Evolutionary conservation across 2,797 vertebrate genomes (phyloP).

Genomic region (Lepilemur ruficaudatus): DNA sequence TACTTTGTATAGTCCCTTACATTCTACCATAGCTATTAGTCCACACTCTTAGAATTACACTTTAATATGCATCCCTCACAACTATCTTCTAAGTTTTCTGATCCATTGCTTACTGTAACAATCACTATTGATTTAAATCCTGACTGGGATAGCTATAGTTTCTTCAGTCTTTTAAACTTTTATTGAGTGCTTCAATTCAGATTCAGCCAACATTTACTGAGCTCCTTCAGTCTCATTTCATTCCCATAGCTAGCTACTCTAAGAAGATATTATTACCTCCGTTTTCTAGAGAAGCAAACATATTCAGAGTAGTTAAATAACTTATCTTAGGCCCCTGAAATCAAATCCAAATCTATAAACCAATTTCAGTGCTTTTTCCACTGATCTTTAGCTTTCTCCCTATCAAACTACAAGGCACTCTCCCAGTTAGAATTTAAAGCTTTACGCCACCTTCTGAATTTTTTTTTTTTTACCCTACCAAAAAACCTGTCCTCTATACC

Average conservation of each 20-base stretch:
- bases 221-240: conserved; percentile 10
- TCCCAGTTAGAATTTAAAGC: conserved; percentile 7
- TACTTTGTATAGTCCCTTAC: not conserved
- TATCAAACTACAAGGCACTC: not conserved
- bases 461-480: not conserved
- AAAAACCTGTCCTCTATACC: not conserved
- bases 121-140: not conserved
- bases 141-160: not conserved
- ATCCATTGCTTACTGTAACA: not conserved
- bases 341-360: conserved; percentile 28
- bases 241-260: not conserved
- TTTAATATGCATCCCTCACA: not conserved
- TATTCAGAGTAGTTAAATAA: not conserved
- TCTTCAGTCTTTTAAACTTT: conserved; percentile 31
- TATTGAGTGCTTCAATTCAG: conserved; percentile 7
- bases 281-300: conserved; percentile 45
- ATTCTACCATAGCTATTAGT: not conserved
- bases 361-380: not conserved
- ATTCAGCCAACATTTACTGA: conserved; percentile 35
- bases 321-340: not conserved
- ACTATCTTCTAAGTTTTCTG: not conserved
- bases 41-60: not conserved
- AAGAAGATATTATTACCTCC: not conserved
- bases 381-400: not conserved
- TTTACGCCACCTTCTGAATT: not conserved